Conservation (phyloP, 2,888 invertebrate genomes). For the Scelioninae gen. 1 region DNA sequence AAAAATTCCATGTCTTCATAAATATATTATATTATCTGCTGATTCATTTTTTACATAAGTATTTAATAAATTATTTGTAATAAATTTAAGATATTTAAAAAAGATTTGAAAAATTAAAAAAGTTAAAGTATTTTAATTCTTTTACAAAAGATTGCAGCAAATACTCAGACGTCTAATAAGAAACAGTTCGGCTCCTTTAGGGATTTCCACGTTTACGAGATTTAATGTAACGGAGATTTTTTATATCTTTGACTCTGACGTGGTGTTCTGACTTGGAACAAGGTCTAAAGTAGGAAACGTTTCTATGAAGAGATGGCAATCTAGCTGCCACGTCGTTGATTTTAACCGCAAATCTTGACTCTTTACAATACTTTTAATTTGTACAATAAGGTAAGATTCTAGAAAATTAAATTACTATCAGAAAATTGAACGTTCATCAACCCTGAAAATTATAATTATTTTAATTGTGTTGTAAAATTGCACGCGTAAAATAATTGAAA, state of each 20-base stretch:
- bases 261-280: slow-evolving; percentile 20
- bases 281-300: slow-evolving; percentile 30
- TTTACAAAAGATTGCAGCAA: neutral
- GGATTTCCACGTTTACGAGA: slow-evolving; percentile 58
- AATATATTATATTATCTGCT: neutral
- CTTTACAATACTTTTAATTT: slow-evolving; percentile 8
- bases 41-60: neutral
- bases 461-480: too few species aligned
- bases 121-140: too few species aligned
- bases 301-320: slow-evolving; percentile 45
- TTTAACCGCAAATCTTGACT: slow-evolving; percentile 15
- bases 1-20: slow-evolving; percentile 6
- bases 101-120: too few species aligned
- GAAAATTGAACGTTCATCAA: too few species aligned
- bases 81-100: too few species aligned
- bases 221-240: slow-evolving; percentile 61
- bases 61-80: neutral
- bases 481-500: too few species aligned
- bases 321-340: slow-evolving; percentile 27
- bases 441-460: too few species aligned
- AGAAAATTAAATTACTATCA: too few species aligned
- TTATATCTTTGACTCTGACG: slow-evolving; percentile 39
- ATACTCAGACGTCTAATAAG: slow-evolving; percentile 16
- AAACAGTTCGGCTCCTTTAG: slow-evolving; percentile 55
- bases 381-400: slow-evolving; percentile 14